Conservation (phyloP, 1,140 invertebrate species). For the Diploscapter pachys region DNA sequence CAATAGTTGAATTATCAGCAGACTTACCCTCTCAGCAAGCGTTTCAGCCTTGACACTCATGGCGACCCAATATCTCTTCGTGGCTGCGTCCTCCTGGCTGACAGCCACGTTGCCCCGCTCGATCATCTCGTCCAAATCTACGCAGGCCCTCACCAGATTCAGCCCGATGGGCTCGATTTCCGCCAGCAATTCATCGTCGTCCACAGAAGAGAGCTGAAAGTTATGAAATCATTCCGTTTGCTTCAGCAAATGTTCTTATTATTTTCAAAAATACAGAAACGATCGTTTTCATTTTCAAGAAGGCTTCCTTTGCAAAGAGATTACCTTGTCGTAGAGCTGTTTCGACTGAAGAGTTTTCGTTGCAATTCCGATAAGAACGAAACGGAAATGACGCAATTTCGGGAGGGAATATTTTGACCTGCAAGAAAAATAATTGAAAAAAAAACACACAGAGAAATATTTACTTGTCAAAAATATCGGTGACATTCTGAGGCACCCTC, state of each 20-base stretch:
- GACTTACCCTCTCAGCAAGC: conserved; percentile 30
- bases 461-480: conserved; percentile 3
- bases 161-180: conserved; percentile 26
- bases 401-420: conserved; percentile 3
- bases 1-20: not conserved
- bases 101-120: conserved; percentile 16
- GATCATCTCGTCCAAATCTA: conserved; percentile 34
- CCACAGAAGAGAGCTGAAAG: conserved; percentile 11
- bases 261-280: not conserved
- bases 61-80: conserved; percentile 37
- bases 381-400: conserved; percentile 36
- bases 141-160: conserved; percentile 30
- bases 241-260: not conserved
- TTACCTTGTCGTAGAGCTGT: conserved; percentile 16
- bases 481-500: not conserved
- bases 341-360: conserved; percentile 23
- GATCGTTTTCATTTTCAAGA: not conserved
- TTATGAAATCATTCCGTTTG: not conserved
- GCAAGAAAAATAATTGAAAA: not conserved
- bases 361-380: conserved; percentile 30
- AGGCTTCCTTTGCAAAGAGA: too few relatives aligned
- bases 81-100: conserved; percentile 11
- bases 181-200: conserved; percentile 27
- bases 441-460: not conserved
- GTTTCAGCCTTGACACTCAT: conserved; percentile 21